phyloP scores from a whole-genome alignment of 2,888 invertebrate species.

The Abscondita cerata region DNA sequence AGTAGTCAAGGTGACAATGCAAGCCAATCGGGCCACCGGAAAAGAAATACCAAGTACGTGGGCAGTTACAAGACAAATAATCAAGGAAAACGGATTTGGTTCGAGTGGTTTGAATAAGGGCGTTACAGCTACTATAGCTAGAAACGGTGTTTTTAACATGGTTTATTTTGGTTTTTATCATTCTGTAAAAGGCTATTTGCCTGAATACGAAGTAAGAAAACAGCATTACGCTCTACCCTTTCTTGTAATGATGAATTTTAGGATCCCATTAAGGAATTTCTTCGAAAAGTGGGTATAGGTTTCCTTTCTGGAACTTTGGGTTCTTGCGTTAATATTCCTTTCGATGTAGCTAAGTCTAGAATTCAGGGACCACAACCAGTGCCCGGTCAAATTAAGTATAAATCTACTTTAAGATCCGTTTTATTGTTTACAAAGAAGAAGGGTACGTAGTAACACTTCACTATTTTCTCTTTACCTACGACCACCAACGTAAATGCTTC shows the following conservation, averaged over 20 bases:
- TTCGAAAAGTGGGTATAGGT: constrained; percentile 81
- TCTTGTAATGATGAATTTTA: constrained; percentile 52
- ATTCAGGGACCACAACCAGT: constrained; percentile 92
- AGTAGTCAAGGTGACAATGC: constrained; percentile 91
- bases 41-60: constrained; percentile 77
- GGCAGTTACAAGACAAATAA: constrained; percentile 80
- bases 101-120: constrained; percentile 85
- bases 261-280: constrained; percentile 74
- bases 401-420: constrained; percentile 76
- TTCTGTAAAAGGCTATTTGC: constrained; percentile 79
- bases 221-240: too few species aligned
- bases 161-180: constrained; percentile 96
- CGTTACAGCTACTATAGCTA: constrained; percentile 83
- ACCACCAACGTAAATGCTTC: too few species aligned
- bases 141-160: constrained; percentile 93
- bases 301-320: constrained; percentile 88
- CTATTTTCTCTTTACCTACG: too few species aligned
- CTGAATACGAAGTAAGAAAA: constrained; percentile 66
- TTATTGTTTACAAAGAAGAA: constrained; percentile 82
- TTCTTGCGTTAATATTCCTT: constrained; percentile 90
- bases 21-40: constrained; percentile 73
- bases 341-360: constrained; percentile 94
- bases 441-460: too few species aligned
- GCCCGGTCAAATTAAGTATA: constrained; percentile 77
- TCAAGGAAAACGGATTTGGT: constrained; percentile 79